Evolutionary conservation across 92 coral and sea anemone species (phyloP), one percentile per base, ranked within the genome.

Genomic region (Ricordea florida): DNA sequence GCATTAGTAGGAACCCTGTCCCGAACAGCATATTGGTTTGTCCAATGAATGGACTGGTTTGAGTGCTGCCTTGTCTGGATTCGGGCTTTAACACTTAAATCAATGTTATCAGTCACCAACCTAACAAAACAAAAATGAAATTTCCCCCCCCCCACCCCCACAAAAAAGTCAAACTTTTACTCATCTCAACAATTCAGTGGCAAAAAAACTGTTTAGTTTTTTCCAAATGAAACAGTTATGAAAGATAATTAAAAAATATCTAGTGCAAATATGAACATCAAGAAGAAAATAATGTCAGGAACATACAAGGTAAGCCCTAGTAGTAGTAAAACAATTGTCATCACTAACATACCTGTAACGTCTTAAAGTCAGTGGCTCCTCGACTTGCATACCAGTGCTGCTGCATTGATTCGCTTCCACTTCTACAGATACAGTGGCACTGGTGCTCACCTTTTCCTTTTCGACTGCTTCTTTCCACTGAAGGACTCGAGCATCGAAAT

Each of bases 11-110:
- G 17, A 5, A 38, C 81, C 23, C 51, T 42, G 20, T 45, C 67
- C 17, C 20, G 22, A 4, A 78, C 29, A 8, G 80, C 79, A 71
- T 58, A 85, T 62, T 85, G 90, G 24, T 84, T 85, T 0, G 90
- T 78, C 90, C 90, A 84, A 48, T 77, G 90, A 17, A 84, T 58
- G 13, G 82, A 78, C 15, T 22, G 40, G 62, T 78, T 78, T 15
- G 36, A 6, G 9, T 55, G 57, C 41, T 74, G 42, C 26, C 41
- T 57, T 6, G 60, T 62, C 72, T 82, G 88, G 6, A 82, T 62
- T 23, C 83, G 24, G 4, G 88, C 65, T 53, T 40, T 23, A 18
- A 82, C 56, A 40, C 43, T 69, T 3, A 28, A 29, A 42, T 82
- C 88, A 42, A 82, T 75, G 50, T 82, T 82, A 42, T 82, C 88